A percentile compares a stretch with the other conserved stretches of the same genome.
These are phyloP conservation scores for Drosophila guanche DNA, from an alignment of 1,140 invertebrate genomes.

Conservation along the genomic window DNA sequence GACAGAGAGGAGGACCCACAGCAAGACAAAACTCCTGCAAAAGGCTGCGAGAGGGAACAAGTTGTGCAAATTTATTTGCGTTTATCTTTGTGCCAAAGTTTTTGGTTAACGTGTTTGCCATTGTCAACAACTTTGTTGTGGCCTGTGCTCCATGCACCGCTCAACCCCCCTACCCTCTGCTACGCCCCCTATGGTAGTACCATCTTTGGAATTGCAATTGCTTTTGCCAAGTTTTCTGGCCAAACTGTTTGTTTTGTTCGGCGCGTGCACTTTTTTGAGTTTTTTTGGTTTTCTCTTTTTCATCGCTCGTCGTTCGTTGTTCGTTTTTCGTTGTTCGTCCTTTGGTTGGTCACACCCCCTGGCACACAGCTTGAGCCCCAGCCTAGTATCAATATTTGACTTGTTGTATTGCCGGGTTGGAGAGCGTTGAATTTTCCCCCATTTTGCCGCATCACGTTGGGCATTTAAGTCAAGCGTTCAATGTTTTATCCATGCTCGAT, in stretches of 20 bases:
- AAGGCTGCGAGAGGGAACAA: constrained; percentile 33
- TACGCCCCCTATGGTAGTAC: neutral
- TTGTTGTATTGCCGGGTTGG: constrained; percentile 65
- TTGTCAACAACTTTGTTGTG: constrained; percentile 82
- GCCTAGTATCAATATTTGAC: constrained; percentile 70
- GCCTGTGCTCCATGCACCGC: constrained; percentile 47
- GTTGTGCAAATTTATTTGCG: constrained; percentile 79
- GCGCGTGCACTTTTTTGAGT: constrained; percentile 66
- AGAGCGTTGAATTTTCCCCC: constrained; percentile 46
- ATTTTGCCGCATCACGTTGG: constrained; percentile 29
- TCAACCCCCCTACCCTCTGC: constrained; percentile 20
- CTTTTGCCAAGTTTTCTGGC: constrained; percentile 74
- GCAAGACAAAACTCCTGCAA: constrained; percentile 47
- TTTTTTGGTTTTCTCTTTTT: constrained; percentile 18
- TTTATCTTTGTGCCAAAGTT: constrained; percentile 80
- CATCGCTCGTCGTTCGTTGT: constrained; percentile 6
- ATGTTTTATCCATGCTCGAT: constrained; percentile 64
- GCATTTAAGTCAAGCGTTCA: constrained; percentile 69
- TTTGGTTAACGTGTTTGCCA: constrained; percentile 80
- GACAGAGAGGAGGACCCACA: constrained; percentile 15
- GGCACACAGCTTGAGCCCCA: constrained; percentile 7
- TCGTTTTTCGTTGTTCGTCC: constrained; percentile 9
- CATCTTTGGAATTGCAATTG: constrained; percentile 74
- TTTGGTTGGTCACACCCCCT: constrained; percentile 28
- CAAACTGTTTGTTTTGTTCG: constrained; percentile 81